Evolutionary conservation across 2,797 vertebrate genomes (phyloP).

Genomic region (Scomberomorus guttatus): DNA sequence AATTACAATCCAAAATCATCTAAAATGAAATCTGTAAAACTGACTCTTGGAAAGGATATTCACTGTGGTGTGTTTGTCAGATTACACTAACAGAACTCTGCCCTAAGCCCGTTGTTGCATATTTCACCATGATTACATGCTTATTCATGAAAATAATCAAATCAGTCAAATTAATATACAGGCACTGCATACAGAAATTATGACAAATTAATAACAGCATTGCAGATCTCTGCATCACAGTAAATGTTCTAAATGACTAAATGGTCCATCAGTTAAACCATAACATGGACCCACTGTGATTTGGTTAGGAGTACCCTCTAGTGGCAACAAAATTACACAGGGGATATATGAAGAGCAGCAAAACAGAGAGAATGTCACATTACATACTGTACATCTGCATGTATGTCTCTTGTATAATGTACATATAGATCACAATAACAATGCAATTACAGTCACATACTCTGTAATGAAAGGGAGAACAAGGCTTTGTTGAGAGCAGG

Average conservation of each 20-base stretch:
- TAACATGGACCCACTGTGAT: background rate
- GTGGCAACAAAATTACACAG: conserved; percentile 2
- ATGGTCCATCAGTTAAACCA: background rate
- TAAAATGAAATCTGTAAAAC: background rate
- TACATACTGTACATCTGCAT: background rate
- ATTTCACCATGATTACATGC: background rate
- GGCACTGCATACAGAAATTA: background rate
- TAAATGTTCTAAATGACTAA: background rate
- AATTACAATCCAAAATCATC: background rate
- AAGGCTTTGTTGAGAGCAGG: too few relatives aligned
- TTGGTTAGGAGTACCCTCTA: conserved; percentile 18
- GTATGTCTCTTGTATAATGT: background rate
- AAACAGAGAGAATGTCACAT: background rate
- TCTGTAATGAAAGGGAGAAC: background rate
- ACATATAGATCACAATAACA: background rate
- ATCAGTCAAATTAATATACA: background rate
- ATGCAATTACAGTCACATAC: too few relatives aligned
- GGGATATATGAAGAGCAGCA: background rate
- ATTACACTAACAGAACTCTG: background rate
- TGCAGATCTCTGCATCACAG: background rate
- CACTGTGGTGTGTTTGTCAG: background rate
- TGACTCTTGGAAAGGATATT: background rate
- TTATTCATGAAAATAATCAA: background rate
- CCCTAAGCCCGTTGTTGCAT: background rate
- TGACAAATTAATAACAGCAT: background rate